A percentile compares a stretch with the other conserved stretches of the same genome.
Evolutionary conservation across 2,113 vertebrate species (phyloP).

Genomic region (Paradoxurus hermaphroditus): DNA sequence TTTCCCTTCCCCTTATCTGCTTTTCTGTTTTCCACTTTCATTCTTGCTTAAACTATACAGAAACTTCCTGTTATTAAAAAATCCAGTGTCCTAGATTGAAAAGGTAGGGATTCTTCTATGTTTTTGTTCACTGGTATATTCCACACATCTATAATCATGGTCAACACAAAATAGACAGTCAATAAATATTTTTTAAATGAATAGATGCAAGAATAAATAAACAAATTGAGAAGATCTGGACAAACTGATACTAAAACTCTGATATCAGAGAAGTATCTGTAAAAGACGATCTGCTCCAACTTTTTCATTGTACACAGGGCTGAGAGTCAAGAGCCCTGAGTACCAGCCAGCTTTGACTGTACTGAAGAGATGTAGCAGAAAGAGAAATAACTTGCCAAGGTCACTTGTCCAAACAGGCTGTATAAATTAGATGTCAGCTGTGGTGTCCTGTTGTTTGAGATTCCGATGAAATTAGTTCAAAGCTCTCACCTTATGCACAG

Average conservation of each 20-base stretch:
- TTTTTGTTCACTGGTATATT: background rate
- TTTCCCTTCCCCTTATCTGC: background rate
- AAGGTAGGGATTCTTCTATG: background rate
- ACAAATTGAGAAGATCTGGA: background rate
- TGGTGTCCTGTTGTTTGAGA: background rate
- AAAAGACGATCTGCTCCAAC: background rate
- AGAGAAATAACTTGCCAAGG: background rate
- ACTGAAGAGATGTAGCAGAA: background rate
- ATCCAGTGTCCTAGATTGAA: background rate
- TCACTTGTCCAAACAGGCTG: background rate
- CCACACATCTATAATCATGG: background rate
- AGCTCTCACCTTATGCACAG: background rate
- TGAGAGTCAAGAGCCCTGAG: background rate
- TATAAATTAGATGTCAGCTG: background rate
- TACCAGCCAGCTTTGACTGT: background rate
- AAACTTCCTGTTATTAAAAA: constrained; percentile 3
- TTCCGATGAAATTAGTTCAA: background rate
- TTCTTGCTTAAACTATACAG: background rate
- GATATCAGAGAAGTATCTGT: background rate
- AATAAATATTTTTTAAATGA: constrained; percentile 21
- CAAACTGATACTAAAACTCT: background rate
- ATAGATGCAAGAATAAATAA: background rate
- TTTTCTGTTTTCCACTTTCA: background rate
- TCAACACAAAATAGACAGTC: background rate
- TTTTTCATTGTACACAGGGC: background rate